Evolutionary conservation across 2,797 vertebrate genomes (phyloP).

Genomic region (Picus viridis): DNA sequence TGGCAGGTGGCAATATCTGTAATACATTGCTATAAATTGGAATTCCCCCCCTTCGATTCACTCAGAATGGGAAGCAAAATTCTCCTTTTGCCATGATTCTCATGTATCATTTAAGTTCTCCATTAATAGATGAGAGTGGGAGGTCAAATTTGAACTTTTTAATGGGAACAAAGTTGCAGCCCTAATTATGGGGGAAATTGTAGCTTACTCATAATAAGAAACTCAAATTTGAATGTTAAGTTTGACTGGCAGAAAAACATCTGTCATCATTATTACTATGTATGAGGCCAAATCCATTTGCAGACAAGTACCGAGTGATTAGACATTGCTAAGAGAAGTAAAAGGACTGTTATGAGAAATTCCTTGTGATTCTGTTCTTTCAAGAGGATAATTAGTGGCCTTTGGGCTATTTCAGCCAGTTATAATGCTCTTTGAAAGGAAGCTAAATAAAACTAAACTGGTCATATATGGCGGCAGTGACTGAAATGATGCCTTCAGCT

Average conservation of each 20-base stretch:
- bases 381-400: conserved; percentile 48
- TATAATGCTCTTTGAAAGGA: conserved; percentile 33
- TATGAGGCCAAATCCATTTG: conserved; percentile 59
- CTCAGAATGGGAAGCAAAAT: background rate
- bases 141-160: conserved; percentile 53
- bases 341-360: conserved; percentile 37
- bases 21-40: background rate
- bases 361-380: conserved; percentile 43
- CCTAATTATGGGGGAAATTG: conserved; percentile 51
- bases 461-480: background rate
- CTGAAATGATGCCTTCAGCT: background rate
- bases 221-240: conserved; percentile 44
- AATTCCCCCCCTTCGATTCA: background rate
- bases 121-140: conserved; percentile 33
- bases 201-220: conserved; percentile 52
- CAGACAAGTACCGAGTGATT: conserved; percentile 66
- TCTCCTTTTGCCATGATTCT: background rate
- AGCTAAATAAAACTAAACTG: conserved; percentile 21
- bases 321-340: conserved; percentile 36
- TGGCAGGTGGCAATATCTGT: background rate
- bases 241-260: conserved; percentile 67
- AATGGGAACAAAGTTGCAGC: conserved; percentile 35
- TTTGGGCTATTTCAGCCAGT: conserved; percentile 22
- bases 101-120: background rate
- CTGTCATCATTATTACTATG: conserved; percentile 52